Evolutionary conservation across 1,140 invertebrate genomes (phyloP).

Genomic region (Panagrolaimus sp.): DNA sequence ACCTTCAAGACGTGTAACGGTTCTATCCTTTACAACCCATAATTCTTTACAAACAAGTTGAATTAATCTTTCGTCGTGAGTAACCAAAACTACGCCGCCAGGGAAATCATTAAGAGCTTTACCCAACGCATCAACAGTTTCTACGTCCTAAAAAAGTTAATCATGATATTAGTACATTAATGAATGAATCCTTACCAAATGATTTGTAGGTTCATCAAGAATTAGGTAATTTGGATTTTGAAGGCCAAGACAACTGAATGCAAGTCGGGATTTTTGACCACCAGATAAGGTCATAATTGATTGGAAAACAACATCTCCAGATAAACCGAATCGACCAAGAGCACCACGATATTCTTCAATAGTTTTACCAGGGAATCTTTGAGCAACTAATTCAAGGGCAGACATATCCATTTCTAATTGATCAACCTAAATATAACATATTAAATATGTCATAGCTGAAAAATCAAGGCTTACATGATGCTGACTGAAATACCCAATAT

Average conservation of each 20-base stretch:
- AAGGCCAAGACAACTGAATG: slow-evolving; percentile 40
- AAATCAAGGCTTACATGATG: slow-evolving; percentile 70
- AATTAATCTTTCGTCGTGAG: slow-evolving; percentile 95
- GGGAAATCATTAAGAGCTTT: slow-evolving; percentile 61
- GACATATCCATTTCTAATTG: slow-evolving; percentile 84
- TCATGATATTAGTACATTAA: no score
- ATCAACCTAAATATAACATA: slow-evolving; percentile 67
- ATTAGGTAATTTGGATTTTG: slow-evolving; percentile 86
- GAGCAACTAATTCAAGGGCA: slow-evolving; percentile 78
- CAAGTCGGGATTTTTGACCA: slow-evolving; percentile 69
- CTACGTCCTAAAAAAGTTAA: slow-evolving; percentile 61
- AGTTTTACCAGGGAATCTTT: slow-evolving; percentile 74
- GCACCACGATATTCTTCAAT: slow-evolving; percentile 87
- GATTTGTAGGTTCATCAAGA: slow-evolving; percentile 79
- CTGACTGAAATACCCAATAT: slow-evolving; percentile 97
- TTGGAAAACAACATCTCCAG: slow-evolving; percentile 69
- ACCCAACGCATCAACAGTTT: slow-evolving; percentile 91
- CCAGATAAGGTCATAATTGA: slow-evolving; percentile 64
- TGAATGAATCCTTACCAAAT: no score
- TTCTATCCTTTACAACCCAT: slow-evolving; percentile 85
- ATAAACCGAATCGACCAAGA: slow-evolving; percentile 89
- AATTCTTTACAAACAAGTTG: slow-evolving; percentile 91
- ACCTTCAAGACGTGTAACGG: slow-evolving; percentile 82
- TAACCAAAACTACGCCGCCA: slow-evolving; percentile 95
- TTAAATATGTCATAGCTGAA: no score